These are phyloP conservation scores for Megalops cyprinoides DNA, from an alignment of 2,797 vertebrate genomes.

Conservation along the genomic window DNA sequence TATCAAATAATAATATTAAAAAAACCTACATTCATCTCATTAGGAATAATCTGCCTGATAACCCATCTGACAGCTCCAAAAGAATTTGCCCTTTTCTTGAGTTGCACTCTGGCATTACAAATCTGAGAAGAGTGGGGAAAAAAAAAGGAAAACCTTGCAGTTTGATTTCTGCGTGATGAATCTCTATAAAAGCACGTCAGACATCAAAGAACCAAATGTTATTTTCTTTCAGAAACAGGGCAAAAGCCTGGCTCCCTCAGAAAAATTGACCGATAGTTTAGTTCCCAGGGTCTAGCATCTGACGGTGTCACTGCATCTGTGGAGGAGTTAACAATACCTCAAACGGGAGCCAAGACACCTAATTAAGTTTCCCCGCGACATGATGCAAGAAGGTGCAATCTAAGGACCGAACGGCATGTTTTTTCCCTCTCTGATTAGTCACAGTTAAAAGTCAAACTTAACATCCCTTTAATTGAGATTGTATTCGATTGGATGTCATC, in stretches of 20 bases:
- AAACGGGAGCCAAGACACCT: no score
- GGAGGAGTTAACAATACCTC: neutral
- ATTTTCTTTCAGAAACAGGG: neutral
- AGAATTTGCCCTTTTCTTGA: neutral
- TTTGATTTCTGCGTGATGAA: neutral
- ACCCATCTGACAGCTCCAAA: neutral
- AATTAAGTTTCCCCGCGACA: neutral
- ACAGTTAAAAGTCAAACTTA: neutral
- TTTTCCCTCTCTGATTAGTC: neutral
- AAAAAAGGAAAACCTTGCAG: neutral
- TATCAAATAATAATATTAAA: neutral
- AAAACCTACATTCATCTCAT: neutral
- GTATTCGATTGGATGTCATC: neutral
- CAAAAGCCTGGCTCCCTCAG: neutral
- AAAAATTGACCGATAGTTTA: neutral
- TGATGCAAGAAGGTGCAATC: slow-evolving; percentile 18
- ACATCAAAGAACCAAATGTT: neutral
- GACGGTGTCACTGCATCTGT: neutral
- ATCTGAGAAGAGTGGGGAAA: neutral
- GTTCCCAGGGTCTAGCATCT: neutral
- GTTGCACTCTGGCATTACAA: neutral
- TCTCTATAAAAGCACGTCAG: neutral
- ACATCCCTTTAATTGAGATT: neutral
- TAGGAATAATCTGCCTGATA: neutral
- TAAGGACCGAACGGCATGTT: neutral